phyloP scores from a whole-genome alignment of 2,888 invertebrate species.

The Escarpia spicata region DNA sequence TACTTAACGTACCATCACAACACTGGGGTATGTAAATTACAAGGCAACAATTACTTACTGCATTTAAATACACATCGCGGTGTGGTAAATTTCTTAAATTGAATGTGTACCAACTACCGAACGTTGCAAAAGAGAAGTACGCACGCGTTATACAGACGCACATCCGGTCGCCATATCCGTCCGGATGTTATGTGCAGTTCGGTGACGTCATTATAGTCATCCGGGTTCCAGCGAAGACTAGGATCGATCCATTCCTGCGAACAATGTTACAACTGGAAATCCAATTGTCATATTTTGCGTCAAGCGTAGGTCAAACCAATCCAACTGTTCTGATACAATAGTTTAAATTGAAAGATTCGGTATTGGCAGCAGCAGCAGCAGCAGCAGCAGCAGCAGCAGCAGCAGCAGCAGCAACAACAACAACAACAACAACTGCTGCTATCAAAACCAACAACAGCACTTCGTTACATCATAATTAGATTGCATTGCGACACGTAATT shows the following conservation, averaged over 20 bases:
- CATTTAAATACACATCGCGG: too few relatives aligned
- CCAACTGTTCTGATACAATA: neutral
- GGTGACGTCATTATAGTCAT: neutral
- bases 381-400: too few relatives aligned
- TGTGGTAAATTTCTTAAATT: neutral
- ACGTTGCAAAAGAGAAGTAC: neutral
- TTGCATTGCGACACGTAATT: too few relatives aligned
- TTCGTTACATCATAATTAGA: too few relatives aligned
- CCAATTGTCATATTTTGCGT: neutral
- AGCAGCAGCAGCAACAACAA: too few relatives aligned
- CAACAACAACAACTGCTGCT: too few relatives aligned
- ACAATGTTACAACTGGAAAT: neutral
- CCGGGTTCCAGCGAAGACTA: neutral
- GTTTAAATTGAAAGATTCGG: neutral
- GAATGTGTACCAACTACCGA: neutral
- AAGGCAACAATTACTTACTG: too few relatives aligned
- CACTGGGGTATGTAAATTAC: too few relatives aligned
- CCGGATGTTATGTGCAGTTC: neutral
- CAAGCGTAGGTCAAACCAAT: neutral
- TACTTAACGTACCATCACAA: too few relatives aligned
- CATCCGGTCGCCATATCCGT: neutral
- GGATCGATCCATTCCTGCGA: neutral
- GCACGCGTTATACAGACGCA: neutral
- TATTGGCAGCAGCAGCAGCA: too few relatives aligned
- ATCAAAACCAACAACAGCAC: too few relatives aligned